Evolutionary conservation across 2,888 invertebrate species (phyloP), one percentile per base, ranked within the genome.

Genomic region (Linnaemya vulpina): DNA sequence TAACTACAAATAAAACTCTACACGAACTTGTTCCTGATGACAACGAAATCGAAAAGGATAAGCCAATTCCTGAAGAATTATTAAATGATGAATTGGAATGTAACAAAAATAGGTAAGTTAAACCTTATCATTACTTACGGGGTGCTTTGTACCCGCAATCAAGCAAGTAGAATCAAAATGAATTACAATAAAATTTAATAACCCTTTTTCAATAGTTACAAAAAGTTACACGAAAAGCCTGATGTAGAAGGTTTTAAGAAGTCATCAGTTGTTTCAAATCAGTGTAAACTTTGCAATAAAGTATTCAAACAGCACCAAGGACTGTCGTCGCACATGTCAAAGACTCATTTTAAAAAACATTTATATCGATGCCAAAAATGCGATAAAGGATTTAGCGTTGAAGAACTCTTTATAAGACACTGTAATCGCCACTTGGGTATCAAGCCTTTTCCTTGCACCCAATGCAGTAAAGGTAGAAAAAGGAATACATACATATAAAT

Each of bases 301-400:
- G 20, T 43, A 40, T 78, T 53, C 22, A 78, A 70, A 53, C 51
- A 15, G 7, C 13, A 38, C 3, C 68, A 78, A 78, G 77, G 77
- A 8, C 2, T 78, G 20, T 70, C 70, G 0, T 62, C 43, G 9
- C 78, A 78, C 30, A 51, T 94, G 91, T 89, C 78, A 86, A 78
- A 78, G 20, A 67, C 77, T 25, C 78, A 78, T 62, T 70, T 62
- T 9, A 70, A 78, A 43, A 62, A 30, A 5, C 51, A 53, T 40
- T 38, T 43, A 63, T 75, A 94, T 89, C 92, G 93, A 93, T 94
- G 90, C 51, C 63, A 87, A 7, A 85, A 88, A 63, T 90, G 90
- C 74, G 80, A 87, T 8, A 82, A 55, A 60, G 62, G 58, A 3
- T 85, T 82, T 63, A 40, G 58, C 43, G 11, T 40, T 0, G 62